Base-by-base conservation (phyloP, 2,888 invertebrate species). In the Heliconius aoede region DNA sequence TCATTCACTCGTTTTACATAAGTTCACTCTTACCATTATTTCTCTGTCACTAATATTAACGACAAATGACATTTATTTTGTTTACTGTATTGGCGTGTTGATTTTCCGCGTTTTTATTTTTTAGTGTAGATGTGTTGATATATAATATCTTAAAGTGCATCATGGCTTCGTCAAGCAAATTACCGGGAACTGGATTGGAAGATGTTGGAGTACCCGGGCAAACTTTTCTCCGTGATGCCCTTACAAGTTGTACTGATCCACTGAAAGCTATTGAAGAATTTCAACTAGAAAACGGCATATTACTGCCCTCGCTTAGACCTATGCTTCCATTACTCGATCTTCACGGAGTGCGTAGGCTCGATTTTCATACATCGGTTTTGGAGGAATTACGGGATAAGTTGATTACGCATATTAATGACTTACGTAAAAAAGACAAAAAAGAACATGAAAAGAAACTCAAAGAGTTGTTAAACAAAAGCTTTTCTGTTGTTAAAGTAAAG, bases 251-350 rank as follows among this genome's bases (percentile, higher is more conserved):
- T 88, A 98, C 98, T 0, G 99, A 99, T 93, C 99, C 99, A 18
- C 89, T 99, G 60, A 98, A 98, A 93, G 99, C 99, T n/a, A 99
- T 99, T 81, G 99, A 99, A 95, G 99, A 99, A 90, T 99, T 99
- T 95, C 99, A 99, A 96, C 94, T 98, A 67, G 97, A 98, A 90
- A 98, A 99, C 95, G 98, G 98, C 60, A 98, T 99, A 84, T 92
- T 98, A 76, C 91, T 99, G 68, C 99, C 99, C 1, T 99, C 99
- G 0, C 91, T 99, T 71, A 95, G 98, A 71, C 99, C 99, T 24
- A 99, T 99, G 97, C 90, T 99, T 79, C 99, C 99, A 0, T 93
- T 99, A 24, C 94, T 99, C 15, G 99, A 99, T 90, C 95, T 99
- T 30, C 99, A 99, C 87, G 98, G 98, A 4, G 98, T 99, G 0